Evolutionary conservation across 1,140 invertebrate species (phyloP).

Genomic region (Listronotus bonariensis): DNA sequence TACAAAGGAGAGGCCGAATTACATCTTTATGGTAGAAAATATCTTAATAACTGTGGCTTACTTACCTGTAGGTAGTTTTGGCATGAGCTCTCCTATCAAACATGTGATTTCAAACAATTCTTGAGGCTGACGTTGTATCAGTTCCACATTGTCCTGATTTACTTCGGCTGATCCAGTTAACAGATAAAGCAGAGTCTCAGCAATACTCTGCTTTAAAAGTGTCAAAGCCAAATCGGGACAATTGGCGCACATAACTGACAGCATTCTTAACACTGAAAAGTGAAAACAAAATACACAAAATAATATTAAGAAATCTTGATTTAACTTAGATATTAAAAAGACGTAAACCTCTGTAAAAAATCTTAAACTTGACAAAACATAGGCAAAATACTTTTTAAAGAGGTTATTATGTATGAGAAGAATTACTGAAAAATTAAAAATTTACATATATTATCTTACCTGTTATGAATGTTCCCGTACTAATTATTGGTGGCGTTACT

Average conservation of each 20-base stretch:
- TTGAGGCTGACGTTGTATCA: slow-evolving; percentile 88
- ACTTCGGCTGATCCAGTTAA: slow-evolving; percentile 80
- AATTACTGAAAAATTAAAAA: too few species aligned
- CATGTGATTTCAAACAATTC: slow-evolving; percentile 97
- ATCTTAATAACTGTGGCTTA: too few species aligned
- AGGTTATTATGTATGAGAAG: too few species aligned
- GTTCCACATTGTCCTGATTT: slow-evolving; percentile 69
- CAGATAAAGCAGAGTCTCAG: slow-evolving; percentile 89
- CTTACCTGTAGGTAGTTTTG: slow-evolving; percentile 72
- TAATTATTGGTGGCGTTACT: slow-evolving; percentile 89
- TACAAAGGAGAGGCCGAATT: too few species aligned
- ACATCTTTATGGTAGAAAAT: too few species aligned
- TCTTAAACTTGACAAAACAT: too few species aligned
- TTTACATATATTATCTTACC: slow-evolving; percentile 3
- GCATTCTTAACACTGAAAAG: slow-evolving; percentile 80
- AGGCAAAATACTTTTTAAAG: too few species aligned
- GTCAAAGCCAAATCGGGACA: slow-evolving; percentile 92
- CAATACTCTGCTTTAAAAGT: slow-evolving; percentile 92
- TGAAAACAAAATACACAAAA: background rate
- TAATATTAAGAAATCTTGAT: background rate
- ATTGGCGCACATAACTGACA: slow-evolving; percentile 92
- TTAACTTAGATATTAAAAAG: too few species aligned
- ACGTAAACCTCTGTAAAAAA: too few species aligned
- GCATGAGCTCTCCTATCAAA: slow-evolving; percentile 95
- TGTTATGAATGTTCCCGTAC: slow-evolving; percentile 92